Percentiles rank a stretch among this genome's conserved stretches.
phyloP scores from a whole-genome alignment of 2,797 vertebrate genomes.

The Myripristis murdjan region DNA sequence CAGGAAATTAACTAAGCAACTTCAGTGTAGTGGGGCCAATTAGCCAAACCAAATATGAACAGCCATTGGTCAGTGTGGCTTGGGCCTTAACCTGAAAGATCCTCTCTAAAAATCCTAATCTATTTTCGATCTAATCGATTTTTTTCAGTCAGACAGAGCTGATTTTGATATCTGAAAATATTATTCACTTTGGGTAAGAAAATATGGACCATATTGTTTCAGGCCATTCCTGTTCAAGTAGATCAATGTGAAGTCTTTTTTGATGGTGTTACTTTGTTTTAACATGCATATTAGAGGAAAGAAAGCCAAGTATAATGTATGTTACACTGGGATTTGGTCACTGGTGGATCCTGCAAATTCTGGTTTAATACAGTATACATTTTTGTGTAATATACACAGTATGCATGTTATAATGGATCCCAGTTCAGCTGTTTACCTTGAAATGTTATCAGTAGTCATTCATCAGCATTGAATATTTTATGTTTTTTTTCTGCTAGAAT shows the following conservation, averaged over 20 bases:
- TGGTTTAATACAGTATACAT: slow-evolving; percentile 6
- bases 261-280: too few species aligned
- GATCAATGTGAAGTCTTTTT: background rate
- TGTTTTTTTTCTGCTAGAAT: slow-evolving; percentile 38
- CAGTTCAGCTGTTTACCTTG: slow-evolving; percentile 3
- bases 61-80: slow-evolving; percentile 43
- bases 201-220: background rate
- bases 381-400: slow-evolving; percentile 27
- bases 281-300: background rate
- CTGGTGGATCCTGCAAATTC: slow-evolving; percentile 4
- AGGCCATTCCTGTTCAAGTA: background rate
- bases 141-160: slow-evolving; percentile 37
- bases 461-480: slow-evolving; percentile 56
- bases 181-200: background rate
- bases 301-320: background rate
- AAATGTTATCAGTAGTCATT: slow-evolving; percentile 31
- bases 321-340: slow-evolving; percentile 11
- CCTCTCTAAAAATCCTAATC: background rate
- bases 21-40: slow-evolving; percentile 43
- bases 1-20: slow-evolving; percentile 67
- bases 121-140: too few species aligned
- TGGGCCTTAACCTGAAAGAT: slow-evolving; percentile 3
- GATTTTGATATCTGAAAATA: slow-evolving; percentile 4
- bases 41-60: slow-evolving; percentile 63
- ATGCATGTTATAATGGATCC: slow-evolving; percentile 14